Percentiles rank a stretch among this genome's conserved stretches.
These are phyloP conservation scores for Nasonia vitripennis DNA, from an alignment of 1,140 invertebrate species.

Conservation along the genomic window DNA sequence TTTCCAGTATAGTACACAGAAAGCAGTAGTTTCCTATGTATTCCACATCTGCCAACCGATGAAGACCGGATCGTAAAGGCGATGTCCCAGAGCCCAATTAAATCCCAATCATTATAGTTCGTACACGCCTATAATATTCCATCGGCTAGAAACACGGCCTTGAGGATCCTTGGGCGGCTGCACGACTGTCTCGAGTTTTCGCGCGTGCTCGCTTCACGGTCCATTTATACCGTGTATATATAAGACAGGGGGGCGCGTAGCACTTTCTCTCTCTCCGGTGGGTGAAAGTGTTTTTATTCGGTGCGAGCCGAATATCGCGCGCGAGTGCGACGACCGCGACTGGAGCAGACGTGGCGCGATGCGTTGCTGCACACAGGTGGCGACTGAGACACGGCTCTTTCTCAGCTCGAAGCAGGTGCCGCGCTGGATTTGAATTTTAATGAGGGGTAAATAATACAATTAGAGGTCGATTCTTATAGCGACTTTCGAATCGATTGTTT, in stretches of 20 bases:
- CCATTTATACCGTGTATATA: conserved; percentile 4
- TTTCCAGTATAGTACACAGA: too few species aligned
- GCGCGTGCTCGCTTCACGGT: conserved; percentile 6
- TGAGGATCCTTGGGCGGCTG: conserved; percentile 47
- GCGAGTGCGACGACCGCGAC: conserved; percentile 35
- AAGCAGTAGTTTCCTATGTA: too few species aligned
- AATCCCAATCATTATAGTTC: too few species aligned
- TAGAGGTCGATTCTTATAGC: neutral
- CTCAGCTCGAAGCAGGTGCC: too few species aligned
- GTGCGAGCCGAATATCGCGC: conserved; percentile 18
- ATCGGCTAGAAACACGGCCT: conserved; percentile 27
- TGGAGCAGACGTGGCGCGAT: neutral
- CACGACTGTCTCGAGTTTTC: conserved; percentile 19
- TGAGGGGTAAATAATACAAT: neutral
- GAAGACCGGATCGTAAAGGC: too few species aligned
- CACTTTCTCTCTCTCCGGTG: conserved; percentile 29
- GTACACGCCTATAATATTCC: too few species aligned
- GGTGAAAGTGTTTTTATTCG: conserved; percentile 58
- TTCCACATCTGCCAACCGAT: too few species aligned
- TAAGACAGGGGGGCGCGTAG: neutral
- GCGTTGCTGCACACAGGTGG: neutral
- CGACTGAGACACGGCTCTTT: neutral
- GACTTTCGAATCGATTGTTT: neutral
- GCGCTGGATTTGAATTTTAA: neutral
- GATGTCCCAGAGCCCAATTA: too few species aligned